phyloP scores from a whole-genome alignment of 2,113 vertebrate genomes.

The Hepsetus odoe region DNA sequence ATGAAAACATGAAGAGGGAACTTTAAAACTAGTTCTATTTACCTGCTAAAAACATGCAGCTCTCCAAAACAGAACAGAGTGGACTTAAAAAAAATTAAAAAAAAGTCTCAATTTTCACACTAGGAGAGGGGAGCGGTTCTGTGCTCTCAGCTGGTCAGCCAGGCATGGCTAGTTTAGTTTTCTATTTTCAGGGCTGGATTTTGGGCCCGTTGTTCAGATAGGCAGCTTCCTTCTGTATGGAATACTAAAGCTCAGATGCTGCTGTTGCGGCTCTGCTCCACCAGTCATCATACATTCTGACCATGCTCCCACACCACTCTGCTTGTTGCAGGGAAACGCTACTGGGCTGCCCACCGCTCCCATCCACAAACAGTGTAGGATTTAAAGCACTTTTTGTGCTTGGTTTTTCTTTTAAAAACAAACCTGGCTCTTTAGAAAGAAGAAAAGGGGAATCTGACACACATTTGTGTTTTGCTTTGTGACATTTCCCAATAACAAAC shows the following conservation, averaged over 20 bases:
- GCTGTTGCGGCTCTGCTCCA: slow-evolving; percentile 56
- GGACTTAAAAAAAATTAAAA: background rate
- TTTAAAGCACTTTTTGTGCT: background rate
- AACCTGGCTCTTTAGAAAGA: background rate
- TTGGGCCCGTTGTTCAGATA: slow-evolving; percentile 66
- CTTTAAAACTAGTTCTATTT: background rate
- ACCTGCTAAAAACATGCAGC: background rate
- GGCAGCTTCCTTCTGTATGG: slow-evolving; percentile 60
- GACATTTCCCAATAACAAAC: background rate
- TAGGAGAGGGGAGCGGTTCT: background rate
- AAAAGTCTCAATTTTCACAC: background rate
- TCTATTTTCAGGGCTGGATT: slow-evolving; percentile 58
- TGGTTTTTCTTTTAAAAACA: background rate
- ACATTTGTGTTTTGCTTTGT: background rate
- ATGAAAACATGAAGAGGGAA: background rate
- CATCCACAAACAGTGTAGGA: background rate
- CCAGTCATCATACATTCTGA: slow-evolving; percentile 67
- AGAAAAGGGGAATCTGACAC: background rate
- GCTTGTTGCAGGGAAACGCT: background rate
- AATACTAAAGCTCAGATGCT: slow-evolving; percentile 67
- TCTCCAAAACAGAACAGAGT: slow-evolving; percentile 1
- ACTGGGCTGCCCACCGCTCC: slow-evolving; percentile 43
- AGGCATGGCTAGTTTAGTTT: slow-evolving; percentile 65
- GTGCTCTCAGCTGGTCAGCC: slow-evolving; percentile 58
- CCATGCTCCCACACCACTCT: slow-evolving; percentile 65